Evolutionary conservation across 2,888 invertebrate species (phyloP).

Genomic region (Fabriciana adippe): DNA sequence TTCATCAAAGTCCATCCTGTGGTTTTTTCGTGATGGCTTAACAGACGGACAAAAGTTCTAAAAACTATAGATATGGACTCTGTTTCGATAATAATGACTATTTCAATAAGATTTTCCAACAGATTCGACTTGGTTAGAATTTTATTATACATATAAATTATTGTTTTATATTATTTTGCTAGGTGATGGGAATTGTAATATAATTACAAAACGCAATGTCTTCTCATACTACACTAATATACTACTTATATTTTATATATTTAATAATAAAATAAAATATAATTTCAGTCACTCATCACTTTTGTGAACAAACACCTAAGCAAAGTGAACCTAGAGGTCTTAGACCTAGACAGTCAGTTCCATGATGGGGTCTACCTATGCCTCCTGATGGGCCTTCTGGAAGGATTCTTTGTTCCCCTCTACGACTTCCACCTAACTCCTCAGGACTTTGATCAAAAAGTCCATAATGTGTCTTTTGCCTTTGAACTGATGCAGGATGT

Average conservation of each 20-base stretch:
- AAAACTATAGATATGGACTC: no score
- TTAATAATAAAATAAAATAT: constrained; percentile 30
- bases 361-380: constrained; percentile 98
- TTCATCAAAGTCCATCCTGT: no score
- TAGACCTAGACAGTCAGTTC: constrained; percentile 96
- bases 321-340: constrained; percentile 97
- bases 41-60: no score
- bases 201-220: no score
- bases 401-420: constrained; percentile 98
- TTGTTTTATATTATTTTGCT: no score
- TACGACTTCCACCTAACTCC: constrained; percentile 97
- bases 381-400: constrained; percentile 96
- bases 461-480: constrained; percentile 97
- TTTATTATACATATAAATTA: no score
- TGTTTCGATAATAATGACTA: no score
- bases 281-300: constrained; percentile 92
- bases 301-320: constrained; percentile 99
- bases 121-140: no score
- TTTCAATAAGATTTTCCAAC: no score
- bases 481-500: constrained; percentile 99
- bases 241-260: neutral
- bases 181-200: no score
- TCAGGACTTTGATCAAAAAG: constrained; percentile 94
- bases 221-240: no score
- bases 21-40: no score